Evolutionary conservation across 2,888 invertebrate species (phyloP), one percentile per base, ranked within the genome.

Genomic region (Formica aserva): DNA sequence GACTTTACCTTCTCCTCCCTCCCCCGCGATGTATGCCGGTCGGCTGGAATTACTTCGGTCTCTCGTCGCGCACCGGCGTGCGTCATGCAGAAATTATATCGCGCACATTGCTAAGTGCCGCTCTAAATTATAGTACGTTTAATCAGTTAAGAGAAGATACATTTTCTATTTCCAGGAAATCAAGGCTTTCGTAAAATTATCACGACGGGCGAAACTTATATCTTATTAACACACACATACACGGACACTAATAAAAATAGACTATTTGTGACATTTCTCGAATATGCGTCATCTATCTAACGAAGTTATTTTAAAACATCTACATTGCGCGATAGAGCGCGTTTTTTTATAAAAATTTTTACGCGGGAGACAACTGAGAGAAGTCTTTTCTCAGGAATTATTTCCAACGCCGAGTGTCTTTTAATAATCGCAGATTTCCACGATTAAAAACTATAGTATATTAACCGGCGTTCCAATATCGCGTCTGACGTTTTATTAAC

Each of bases 401-500:
- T 22, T 32, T 41, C 15, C 15, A 29, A 74, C 15, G 15, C 11
- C 11, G 63, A 48, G 48, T 22, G 15, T 48, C 22, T 52, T 29
- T 76, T 18, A 18, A 48, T n/a, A 26, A 18, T 63, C 11, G 15
- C 45, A 38, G 4, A 71, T 60, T 57, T 71, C 8, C 66, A 55
- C 18, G 13, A 57, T 65, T 65, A 45, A 77, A 11, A 75, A 35
- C 63, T 60, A 52, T 66, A 72, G 71, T 76, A 69, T 77, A 78
- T 86, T 77, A 82, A 88, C 76, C 76, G 76, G 74, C 74, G 83
- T 81, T 86, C 83, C 82, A 76, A 83, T 8, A 52, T 75, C 78
- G 41, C 45, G 65, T 80, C 35, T 32, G 45, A 82, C 41, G 63
- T 88, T 88, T 88, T 88, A 88, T 86, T 86, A 60, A 65, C 80